Base-by-base conservation (phyloP, 2,797 vertebrate genomes). In the Pantherophis vulpinus region DNA sequence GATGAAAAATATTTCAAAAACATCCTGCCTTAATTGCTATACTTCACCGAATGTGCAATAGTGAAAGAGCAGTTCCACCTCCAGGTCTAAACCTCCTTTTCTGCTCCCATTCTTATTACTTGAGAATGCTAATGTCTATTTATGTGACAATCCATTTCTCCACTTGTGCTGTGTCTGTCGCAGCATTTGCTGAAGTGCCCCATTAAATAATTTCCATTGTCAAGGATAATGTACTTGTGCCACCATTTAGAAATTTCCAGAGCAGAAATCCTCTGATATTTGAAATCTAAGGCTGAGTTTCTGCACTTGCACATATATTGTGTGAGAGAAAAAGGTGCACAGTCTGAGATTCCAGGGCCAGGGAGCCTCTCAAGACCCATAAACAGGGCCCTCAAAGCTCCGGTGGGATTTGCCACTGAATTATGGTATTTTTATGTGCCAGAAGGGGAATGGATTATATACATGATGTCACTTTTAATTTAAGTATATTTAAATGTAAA, bases 201-300 rank as follows among this genome's bases (percentile, higher is more conserved):
- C 91, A 94, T 96, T 96, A 94, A 95, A 92, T 93, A 95, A 95
- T 95, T 95, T 93, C 94, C 91, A 61, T 95, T 95, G 63, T 92
- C 92, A 95, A 94, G 92, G 94, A 56, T 59, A 95, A 90, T 83
- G 60, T 87, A 91, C 95, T 95, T 94, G 37, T 89, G 51, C 83
- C 90, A 91, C 94, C 89, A 95, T 94, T 66, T 54, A 92, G 88
- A 94, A 86, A 94, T 93, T 96, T 95, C 70, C 95, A 86, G 95
- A 96, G 95, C 89, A 55, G 95, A 96, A 96, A 95, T 94, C 92
- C 37, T 91, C 0, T 0, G 60, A 95, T 58, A 27, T 96, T 61
- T 74, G 90, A 89, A 94, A 92, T 90, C 93, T 94, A 86, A 94
- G 89, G 94, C 89, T 96, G 54, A 59, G 56, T 29, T 94, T 93